Evolutionary conservation across 2,797 vertebrate species (phyloP), one percentile per base, ranked within the genome.

Genomic region (Gymnothorax javanicus): DNA sequence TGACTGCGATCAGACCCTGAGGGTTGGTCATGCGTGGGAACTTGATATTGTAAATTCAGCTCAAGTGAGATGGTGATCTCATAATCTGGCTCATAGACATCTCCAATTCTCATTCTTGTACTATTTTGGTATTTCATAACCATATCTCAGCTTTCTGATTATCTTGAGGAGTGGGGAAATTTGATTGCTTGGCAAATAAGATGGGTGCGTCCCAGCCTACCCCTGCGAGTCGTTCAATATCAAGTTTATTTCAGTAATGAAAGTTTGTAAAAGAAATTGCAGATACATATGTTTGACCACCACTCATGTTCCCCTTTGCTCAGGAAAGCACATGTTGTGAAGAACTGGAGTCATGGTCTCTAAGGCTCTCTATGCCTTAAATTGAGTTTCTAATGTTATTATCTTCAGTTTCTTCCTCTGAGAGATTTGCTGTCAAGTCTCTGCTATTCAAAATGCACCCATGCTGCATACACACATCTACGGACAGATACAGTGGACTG

Each of bases 351-450:
- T 12, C 25, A 33, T 52, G 84, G 75, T 54, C 13, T 23, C 0
- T 1, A 57, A 43, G 52, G 56, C 60, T 87, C 62, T 60, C 64
- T 77, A 52, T 73, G 52, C 75, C 84, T 60, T 67, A 89, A 89
- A 90, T 88, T 86, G 52, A 91, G 87, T 89, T 89, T 89, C 69
- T 84, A 62, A 62, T 57, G 73, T 89, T 87, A 54, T 83, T 71
- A 86, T 88, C 86, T 88, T 84, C 69, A 25, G 87, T 90, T 88
- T 62, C 27, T 8, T 88, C 84, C 62, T 88, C 86, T 71, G n/a
- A 64, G 77, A 25, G 85, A 13, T 83, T 84, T 86, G 84, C 86
- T 60, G 33, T 57, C 62, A 20, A 33, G 64, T 0, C 25, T 12
- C 83, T 5, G 33, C 83, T 23, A 52, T 12, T 67, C 17, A 77